These are phyloP conservation scores for Melinopterus prodromus DNA, from an alignment of 2,888 invertebrate species.

Conservation along the genomic window DNA sequence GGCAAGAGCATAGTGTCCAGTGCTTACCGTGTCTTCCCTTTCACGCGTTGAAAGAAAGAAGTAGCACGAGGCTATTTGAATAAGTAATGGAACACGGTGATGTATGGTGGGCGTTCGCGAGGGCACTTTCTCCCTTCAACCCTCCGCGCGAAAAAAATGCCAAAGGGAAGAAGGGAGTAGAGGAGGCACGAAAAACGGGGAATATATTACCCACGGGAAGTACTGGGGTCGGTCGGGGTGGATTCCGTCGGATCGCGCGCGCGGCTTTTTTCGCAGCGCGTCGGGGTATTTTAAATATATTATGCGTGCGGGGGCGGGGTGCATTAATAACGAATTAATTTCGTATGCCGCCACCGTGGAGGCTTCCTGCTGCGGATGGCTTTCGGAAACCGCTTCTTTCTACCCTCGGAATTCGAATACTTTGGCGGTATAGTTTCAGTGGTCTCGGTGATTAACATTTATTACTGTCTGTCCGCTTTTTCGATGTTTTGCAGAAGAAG, in stretches of 20 bases:
- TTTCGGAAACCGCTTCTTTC: neutral
- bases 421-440: neutral
- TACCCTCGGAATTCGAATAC: constrained; percentile 4
- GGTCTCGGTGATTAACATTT: neutral
- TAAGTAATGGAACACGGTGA: constrained; percentile 40
- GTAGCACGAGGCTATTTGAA: constrained; percentile 34
- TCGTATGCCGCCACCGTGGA: constrained; percentile 8
- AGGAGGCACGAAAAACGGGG: constrained; percentile 4
- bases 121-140: neutral
- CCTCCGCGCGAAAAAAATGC: neutral
- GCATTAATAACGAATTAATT: constrained; percentile 26
- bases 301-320: constrained; percentile 19
- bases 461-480: neutral
- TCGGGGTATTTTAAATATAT: constrained; percentile 27
- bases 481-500: neutral
- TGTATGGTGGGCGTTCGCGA: constrained; percentile 41
- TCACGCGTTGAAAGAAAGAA: constrained; percentile 23
- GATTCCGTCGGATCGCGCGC: neutral
- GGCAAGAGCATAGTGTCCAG: neutral
- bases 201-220: constrained; percentile 4
- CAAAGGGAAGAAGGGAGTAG: neutral
- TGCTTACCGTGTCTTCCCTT: neutral
- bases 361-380: neutral
- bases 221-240: neutral
- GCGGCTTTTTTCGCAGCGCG: constrained; percentile 5